Evolutionary conservation across 2,113 vertebrate species (phyloP).

Genomic region (Glaucidium brasilianum): DNA sequence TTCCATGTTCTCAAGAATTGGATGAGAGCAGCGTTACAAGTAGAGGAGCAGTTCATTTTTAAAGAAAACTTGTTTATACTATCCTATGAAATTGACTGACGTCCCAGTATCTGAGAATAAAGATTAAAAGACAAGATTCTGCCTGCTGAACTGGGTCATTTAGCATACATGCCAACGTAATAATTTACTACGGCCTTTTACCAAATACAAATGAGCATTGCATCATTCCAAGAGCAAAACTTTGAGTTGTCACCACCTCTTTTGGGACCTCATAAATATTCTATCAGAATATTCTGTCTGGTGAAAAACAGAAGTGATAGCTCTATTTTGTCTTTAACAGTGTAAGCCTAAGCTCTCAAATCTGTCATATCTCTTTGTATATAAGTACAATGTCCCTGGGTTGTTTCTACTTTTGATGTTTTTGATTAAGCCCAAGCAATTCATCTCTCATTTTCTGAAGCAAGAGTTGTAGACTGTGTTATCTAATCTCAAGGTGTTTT

Average conservation of each 20-base stretch:
- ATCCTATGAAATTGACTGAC: not conserved
- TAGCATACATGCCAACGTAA: not conserved
- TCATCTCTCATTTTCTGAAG: not conserved
- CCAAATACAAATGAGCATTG: not conserved
- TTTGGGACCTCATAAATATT: constrained; percentile 24
- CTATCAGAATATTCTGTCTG: not conserved
- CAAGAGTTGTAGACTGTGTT: not conserved
- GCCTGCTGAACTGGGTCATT: not conserved
- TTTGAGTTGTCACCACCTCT: not conserved
- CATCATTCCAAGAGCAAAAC: not conserved
- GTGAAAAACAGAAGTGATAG: not conserved
- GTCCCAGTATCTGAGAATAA: not conserved
- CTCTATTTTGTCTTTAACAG: constrained; percentile 40
- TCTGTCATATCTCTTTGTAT: constrained; percentile 72
- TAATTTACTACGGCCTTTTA: not conserved
- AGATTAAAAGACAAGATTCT: not conserved
- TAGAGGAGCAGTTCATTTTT: not conserved
- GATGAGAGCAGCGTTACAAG: not conserved
- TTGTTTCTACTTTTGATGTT: not conserved
- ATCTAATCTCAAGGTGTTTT: not conserved
- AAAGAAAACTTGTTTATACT: not conserved
- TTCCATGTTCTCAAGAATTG: not conserved
- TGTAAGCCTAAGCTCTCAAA: constrained; percentile 68
- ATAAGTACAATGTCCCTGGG: constrained; percentile 57
- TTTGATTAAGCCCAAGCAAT: not conserved